phyloP scores from a whole-genome alignment of 1,140 invertebrate species.

The Chlorops oryzae region DNA sequence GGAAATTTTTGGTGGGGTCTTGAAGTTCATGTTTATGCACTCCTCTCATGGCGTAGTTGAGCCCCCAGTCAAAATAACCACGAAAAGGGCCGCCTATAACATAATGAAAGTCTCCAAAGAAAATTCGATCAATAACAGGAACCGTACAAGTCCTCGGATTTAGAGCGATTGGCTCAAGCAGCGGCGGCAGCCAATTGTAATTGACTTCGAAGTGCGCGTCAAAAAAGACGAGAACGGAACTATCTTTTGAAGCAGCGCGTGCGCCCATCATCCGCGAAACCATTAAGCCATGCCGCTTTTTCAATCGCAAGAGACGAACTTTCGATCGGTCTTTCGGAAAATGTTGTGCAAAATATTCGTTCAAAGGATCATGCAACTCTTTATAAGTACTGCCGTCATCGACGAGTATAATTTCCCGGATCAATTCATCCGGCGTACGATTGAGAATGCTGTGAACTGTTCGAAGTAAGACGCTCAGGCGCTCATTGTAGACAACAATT shows the following conservation, averaged over 20 bases:
- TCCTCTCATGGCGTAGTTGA: conserved; percentile 73
- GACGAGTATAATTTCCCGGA: conserved; percentile 84
- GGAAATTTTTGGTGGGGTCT: conserved; percentile 66
- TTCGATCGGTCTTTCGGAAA: conserved; percentile 57
- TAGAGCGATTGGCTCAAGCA: conserved; percentile 79
- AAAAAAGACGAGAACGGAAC: conserved; percentile 71
- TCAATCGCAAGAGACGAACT: conserved; percentile 67
- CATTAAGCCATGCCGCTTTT: conserved; percentile 73
- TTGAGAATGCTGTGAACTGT: conserved; percentile 75
- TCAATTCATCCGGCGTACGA: conserved; percentile 65
- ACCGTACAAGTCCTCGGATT: conserved; percentile 82
- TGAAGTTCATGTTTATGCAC: conserved; percentile 61
- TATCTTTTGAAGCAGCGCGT: conserved; percentile 64
- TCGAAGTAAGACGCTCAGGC: conserved; percentile 74
- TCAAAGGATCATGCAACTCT: conserved; percentile 60
- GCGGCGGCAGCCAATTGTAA: conserved; percentile 88
- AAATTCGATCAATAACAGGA: conserved; percentile 83
- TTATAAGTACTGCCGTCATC: conserved; percentile 77
- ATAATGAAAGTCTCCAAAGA: conserved; percentile 70
- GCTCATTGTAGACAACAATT: conserved; percentile 88
- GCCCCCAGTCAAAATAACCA: conserved; percentile 76
- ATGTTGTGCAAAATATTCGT: conserved; percentile 62
- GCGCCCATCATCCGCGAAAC: conserved; percentile 79
- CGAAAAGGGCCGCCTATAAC: conserved; percentile 68
- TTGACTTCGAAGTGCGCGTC: conserved; percentile 90